These are phyloP conservation scores for Tragelaphus scriptus DNA, from an alignment of 2,113 vertebrate genomes.

Conservation along the genomic window DNA sequence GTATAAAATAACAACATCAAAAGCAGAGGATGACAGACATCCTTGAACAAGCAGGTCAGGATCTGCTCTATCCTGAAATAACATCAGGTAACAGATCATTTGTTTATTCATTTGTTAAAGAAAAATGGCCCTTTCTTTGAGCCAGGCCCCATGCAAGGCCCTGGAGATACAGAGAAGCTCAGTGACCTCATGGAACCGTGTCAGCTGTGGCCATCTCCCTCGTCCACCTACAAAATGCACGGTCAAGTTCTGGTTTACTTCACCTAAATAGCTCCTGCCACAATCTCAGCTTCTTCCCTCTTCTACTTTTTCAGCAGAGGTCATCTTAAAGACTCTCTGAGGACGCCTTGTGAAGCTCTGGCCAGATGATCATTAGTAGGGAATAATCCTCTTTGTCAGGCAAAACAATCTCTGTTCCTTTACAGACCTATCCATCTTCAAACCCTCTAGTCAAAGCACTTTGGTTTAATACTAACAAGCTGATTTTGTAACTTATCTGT, in stretches of 20 bases:
- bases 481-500: neutral
- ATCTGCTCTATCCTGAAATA: constrained; percentile 13
- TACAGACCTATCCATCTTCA: neutral
- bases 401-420: constrained; percentile 9
- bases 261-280: neutral
- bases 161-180: neutral
- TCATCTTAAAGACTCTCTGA: constrained; percentile 27
- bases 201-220: neutral
- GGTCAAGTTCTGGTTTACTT: neutral
- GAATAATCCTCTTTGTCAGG: constrained; percentile 36
- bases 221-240: accelerated
- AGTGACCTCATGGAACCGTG: neutral
- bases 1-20: neutral
- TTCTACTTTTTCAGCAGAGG: constrained; percentile 22
- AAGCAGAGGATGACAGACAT: neutral
- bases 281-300: constrained; percentile 1
- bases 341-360: neutral
- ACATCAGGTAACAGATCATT: neutral
- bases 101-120: constrained; percentile 19
- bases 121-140: neutral
- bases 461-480: neutral
- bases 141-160: neutral
- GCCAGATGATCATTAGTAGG: neutral
- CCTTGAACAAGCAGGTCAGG: neutral
- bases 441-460: neutral